These are phyloP conservation scores for Ptilodon capucinus DNA, from an alignment of 2,888 invertebrate species.

Conservation along the genomic window DNA sequence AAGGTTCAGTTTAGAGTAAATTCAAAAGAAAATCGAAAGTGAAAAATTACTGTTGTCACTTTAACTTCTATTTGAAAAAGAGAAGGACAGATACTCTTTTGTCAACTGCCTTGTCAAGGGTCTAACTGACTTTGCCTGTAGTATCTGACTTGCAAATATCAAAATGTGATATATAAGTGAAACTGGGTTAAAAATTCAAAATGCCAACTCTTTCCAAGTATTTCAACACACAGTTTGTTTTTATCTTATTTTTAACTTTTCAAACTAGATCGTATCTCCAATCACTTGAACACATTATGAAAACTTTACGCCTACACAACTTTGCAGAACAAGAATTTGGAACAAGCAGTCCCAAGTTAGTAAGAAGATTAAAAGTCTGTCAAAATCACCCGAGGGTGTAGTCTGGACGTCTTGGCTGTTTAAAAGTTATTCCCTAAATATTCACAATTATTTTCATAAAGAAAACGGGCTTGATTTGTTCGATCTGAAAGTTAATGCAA, in stretches of 20 bases:
- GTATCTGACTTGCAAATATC: no score
- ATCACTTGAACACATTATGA: not conserved
- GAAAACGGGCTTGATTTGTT: not conserved
- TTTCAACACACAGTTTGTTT: not conserved
- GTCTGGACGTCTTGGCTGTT: constrained; percentile 1
- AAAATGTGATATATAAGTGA: no score
- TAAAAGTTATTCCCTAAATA: not conserved
- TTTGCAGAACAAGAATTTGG: not conserved
- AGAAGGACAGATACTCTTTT: not conserved
- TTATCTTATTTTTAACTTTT: not conserved
- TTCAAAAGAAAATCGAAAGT: no score
- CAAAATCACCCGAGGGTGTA: constrained; percentile 1
- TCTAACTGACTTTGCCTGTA: no score
- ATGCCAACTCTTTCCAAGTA: no score
- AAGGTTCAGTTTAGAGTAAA: constrained; percentile 16
- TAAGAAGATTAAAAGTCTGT: constrained; percentile 4
- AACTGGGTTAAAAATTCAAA: no score
- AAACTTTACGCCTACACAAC: constrained; percentile 1
- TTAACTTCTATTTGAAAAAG: no score
- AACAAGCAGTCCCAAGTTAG: constrained; percentile 2
- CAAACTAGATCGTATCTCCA: constrained; percentile 1
- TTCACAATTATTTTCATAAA: not conserved
- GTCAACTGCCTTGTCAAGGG: no score
- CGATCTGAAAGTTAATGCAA: not conserved
- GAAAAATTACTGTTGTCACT: no score